These are phyloP conservation scores for Macrotis lagotis DNA, from an alignment of 2,113 vertebrate species.

Conservation along the genomic window DNA sequence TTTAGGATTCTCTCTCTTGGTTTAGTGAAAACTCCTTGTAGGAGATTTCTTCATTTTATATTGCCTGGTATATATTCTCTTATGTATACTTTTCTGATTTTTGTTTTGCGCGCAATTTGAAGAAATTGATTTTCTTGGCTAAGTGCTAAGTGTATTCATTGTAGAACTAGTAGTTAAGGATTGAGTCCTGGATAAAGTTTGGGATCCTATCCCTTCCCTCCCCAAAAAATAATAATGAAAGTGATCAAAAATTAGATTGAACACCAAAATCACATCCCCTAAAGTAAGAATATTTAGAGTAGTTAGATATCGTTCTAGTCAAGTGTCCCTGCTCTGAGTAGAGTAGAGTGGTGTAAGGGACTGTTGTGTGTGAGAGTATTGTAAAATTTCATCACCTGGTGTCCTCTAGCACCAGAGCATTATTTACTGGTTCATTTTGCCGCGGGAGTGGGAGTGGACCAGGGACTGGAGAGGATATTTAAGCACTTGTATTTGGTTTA, in stretches of 20 bases:
- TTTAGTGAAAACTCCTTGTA: neutral
- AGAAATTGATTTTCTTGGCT: neutral
- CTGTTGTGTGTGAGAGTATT: too few relatives aligned
- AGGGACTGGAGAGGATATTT: too few relatives aligned
- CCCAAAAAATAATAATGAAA: neutral
- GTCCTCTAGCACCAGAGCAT: too few relatives aligned
- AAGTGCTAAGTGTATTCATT: neutral
- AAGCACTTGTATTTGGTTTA: too few relatives aligned
- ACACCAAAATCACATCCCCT: neutral
- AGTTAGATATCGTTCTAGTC: neutral
- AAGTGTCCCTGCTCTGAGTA: neutral
- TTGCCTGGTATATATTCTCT: neutral
- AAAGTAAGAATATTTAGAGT: neutral
- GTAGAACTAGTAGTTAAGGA: neutral
- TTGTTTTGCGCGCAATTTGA: neutral
- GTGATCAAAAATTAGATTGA: neutral
- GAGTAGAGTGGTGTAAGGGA: neutral
- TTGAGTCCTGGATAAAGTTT: neutral
- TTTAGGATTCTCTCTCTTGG: neutral
- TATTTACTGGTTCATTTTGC: too few relatives aligned
- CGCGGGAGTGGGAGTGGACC: too few relatives aligned
- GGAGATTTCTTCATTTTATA: neutral
- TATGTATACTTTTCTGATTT: neutral
- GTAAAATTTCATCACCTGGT: too few relatives aligned
- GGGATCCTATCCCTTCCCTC: neutral